Evolutionary conservation across 2,797 vertebrate species (phyloP), one percentile per base, ranked within the genome.

Genomic region (Sebastes hubbsi): DNA sequence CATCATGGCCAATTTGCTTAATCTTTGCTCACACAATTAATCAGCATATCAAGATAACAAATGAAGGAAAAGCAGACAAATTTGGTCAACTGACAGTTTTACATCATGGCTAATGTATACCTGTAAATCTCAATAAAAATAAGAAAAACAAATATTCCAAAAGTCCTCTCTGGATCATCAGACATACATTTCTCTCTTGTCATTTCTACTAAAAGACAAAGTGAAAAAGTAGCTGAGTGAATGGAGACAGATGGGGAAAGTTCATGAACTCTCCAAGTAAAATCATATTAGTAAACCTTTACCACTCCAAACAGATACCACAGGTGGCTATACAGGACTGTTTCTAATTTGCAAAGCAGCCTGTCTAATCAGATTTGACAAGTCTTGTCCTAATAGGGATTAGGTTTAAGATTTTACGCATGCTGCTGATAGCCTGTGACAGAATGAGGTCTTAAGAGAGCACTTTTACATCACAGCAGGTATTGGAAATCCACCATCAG

Each of bases 1-100:
- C 93, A 94, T 96, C 94, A 95, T 76, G 95, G 94, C 94, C 96
- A 96, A 97, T 97, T 97, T 97, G 93, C 91, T 88, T 98, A 99
- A 99, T 98, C 97, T 96, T 95, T 94, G 87, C 91, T 96, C 90
- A 94, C 90, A 94, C 93, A 87, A 92, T 93, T 97, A 95, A 97
- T 97, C 94, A 94, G 91, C 90, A 93, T 84, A 92, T 90, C 75
- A 86, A 79, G 70, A 75, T 65, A 75, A 71, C 36, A 69, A 81
- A 74, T 71, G 49, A 72, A 42, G 5, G 2, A 80, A 77, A 72
- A 22, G 27, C 13, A 12, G 1, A 42, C 2, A 2, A 72, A n/a
- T 22, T 22, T n/a, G 11, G 13, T 65, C 12, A 75, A 27, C 16
- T 58, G 2, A 25, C 8, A 10, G 3, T 46, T 64, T 36, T 77